Evolutionary conservation across 2,797 vertebrate genomes (phyloP).

Genomic region (Myiotriccus ornatus): DNA sequence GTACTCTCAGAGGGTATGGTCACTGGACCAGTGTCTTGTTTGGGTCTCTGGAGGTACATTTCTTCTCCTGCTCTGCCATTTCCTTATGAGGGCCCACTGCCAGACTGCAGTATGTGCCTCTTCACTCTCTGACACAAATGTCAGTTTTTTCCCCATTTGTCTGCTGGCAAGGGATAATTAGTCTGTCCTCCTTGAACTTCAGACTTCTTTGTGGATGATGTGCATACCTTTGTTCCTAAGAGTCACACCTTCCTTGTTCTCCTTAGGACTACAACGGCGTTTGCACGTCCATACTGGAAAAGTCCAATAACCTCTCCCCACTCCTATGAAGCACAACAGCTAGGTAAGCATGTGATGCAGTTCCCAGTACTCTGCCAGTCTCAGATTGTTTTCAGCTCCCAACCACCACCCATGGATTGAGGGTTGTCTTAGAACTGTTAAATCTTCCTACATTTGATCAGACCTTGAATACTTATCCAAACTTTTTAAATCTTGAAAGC

Average conservation of each 20-base stretch:
- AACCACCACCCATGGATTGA: neutral
- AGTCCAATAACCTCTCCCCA: neutral
- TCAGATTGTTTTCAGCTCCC: neutral
- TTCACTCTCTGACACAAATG: neutral
- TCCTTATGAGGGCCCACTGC: rapidly evolving
- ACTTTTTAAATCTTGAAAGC: neutral
- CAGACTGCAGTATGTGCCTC: rapidly evolving
- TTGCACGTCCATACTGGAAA: rapidly evolving
- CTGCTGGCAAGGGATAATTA: neutral
- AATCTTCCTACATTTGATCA: neutral
- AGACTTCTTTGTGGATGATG: neutral
- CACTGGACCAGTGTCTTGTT: neutral
- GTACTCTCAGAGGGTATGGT: rapidly evolving
- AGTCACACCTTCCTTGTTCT: neutral
- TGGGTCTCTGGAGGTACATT: neutral
- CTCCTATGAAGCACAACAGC: neutral
- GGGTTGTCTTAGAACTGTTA: neutral
- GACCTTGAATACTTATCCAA: neutral
- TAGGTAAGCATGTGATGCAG: neutral
- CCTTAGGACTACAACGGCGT: neutral
- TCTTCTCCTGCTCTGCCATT: neutral
- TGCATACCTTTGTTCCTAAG: rapidly evolving
- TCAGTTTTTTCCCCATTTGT: rapidly evolving
- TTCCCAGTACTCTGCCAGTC: neutral
- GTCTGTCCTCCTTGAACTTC: neutral